Evolutionary conservation across 2,888 invertebrate species (phyloP).

Genomic region (Drosophila formosana): DNA sequence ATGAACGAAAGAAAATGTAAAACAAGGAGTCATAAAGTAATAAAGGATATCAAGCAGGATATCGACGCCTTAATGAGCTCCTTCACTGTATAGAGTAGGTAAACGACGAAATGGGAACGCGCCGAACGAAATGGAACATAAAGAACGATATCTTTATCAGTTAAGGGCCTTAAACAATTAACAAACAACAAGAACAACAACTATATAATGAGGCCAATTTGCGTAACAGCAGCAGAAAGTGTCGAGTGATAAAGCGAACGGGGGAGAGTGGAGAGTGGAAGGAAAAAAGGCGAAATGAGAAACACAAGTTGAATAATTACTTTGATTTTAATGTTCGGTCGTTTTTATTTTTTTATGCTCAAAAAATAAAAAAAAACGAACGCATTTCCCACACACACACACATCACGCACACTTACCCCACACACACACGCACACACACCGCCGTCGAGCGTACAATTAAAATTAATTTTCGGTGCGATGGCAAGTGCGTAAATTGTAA

Average conservation of each 20-base stretch:
- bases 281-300: constrained; percentile 5
- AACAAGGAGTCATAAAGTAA: constrained; percentile 54
- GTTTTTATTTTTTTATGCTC: constrained; percentile 17
- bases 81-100: constrained; percentile 9
- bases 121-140: constrained; percentile 15
- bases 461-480: constrained; percentile 73
- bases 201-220: constrained; percentile 71
- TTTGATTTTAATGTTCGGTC: constrained; percentile 72
- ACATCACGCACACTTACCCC: neutral
- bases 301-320: constrained; percentile 74
- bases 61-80: constrained; percentile 54
- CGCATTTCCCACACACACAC: constrained; percentile 18
- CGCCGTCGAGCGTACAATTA: constrained; percentile 58
- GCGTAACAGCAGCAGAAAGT: constrained; percentile 36
- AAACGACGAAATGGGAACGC: constrained; percentile 15
- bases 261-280: constrained; percentile 17
- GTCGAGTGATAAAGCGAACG: constrained; percentile 7
- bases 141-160: constrained; percentile 66
- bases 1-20: constrained; percentile 45
- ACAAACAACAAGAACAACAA: constrained; percentile 62
- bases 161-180: constrained; percentile 67
- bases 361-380: constrained; percentile 10
- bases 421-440: constrained; percentile 14
- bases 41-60: constrained; percentile 58
- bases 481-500: constrained; percentile 77